phyloP scores from a whole-genome alignment of 1,140 invertebrate species.

The Brachionus sp. region DNA sequence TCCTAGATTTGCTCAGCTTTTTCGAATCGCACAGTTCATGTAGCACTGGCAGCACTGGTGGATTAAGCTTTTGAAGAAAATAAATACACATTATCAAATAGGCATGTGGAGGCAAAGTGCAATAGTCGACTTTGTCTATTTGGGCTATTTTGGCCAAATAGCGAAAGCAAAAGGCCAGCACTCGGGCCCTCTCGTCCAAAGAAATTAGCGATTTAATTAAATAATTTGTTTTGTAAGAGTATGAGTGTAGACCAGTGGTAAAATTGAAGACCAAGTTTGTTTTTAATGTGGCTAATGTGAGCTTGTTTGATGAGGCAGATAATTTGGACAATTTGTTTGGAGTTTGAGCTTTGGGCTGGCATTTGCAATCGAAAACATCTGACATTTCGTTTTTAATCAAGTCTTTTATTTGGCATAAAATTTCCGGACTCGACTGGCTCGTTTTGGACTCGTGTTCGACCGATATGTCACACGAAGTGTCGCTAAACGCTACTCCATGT shows the following conservation, averaged over 20 bases:
- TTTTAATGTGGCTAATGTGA: background rate
- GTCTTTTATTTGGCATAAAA: background rate
- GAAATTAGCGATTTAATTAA: conserved; percentile 1
- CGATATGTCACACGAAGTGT: conserved; percentile 38
- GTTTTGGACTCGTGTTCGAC: conserved; percentile 12
- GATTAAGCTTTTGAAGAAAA: conserved; percentile 53
- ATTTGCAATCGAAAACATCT: background rate
- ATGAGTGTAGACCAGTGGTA: background rate
- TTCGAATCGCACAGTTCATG: conserved; percentile 49
- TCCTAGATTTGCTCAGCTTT: conserved; percentile 8
- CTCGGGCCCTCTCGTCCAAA: background rate
- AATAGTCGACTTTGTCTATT: conserved; percentile 54
- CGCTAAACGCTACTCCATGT: conserved; percentile 20
- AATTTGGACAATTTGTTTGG: background rate
- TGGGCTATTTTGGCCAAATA: conserved; percentile 52
- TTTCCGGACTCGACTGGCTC: background rate
- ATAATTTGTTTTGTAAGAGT: background rate
- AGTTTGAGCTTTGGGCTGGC: background rate
- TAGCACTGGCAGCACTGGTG: conserved; percentile 54
- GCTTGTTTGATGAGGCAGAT: conserved; percentile 4
- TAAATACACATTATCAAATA: conserved; percentile 55
- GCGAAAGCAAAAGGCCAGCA: conserved; percentile 28
- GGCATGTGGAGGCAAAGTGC: conserved; percentile 55
- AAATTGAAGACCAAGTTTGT: conserved; percentile 14
- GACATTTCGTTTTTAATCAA: background rate